Evolutionary conservation across 1,140 invertebrate species (phyloP).

Genomic region (Drosophila kikkawai): DNA sequence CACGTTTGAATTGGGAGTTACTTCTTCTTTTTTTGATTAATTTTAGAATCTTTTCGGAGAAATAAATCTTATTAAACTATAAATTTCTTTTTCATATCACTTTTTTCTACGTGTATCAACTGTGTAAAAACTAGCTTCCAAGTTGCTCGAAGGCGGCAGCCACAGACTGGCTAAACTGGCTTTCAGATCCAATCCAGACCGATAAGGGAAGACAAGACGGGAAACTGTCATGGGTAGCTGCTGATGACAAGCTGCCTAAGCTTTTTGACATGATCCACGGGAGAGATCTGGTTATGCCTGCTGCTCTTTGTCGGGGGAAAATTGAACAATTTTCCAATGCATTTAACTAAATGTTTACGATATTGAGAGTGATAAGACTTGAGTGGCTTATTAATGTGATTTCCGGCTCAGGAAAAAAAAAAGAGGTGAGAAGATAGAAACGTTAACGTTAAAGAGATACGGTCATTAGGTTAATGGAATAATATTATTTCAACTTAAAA

Average conservation of each 20-base stretch:
- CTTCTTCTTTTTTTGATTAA: too few species aligned
- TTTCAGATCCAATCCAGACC: slow-evolving; percentile 15
- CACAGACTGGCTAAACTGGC: slow-evolving; percentile 37
- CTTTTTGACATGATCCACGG: slow-evolving; percentile 27
- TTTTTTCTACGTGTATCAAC: neutral
- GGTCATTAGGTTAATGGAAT: neutral
- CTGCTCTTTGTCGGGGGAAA: slow-evolving; percentile 3
- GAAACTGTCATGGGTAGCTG: slow-evolving; percentile 19
- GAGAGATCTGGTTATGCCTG: slow-evolving; percentile 20
- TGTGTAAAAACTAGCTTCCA: slow-evolving; percentile 5
- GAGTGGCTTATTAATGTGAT: slow-evolving; percentile 23
- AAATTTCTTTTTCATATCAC: neutral
- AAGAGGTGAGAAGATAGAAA: neutral
- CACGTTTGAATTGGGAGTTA: too few species aligned
- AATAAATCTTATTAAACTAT: too few species aligned
- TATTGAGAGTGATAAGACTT: slow-evolving; percentile 15
- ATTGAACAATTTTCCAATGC: slow-evolving; percentile 34
- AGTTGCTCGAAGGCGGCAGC: slow-evolving; percentile 8
- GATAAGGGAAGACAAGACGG: slow-evolving; percentile 42
- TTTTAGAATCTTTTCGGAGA: too few species aligned
- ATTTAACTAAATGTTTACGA: slow-evolving; percentile 33
- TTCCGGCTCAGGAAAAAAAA: slow-evolving; percentile 9
- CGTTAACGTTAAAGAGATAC: neutral
- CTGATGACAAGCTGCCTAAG: slow-evolving; percentile 48
- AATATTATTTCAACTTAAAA: neutral